These are phyloP conservation scores for Cynodonichthys magdalenae DNA, from an alignment of 2,797 vertebrate genomes.

Conservation along the genomic window DNA sequence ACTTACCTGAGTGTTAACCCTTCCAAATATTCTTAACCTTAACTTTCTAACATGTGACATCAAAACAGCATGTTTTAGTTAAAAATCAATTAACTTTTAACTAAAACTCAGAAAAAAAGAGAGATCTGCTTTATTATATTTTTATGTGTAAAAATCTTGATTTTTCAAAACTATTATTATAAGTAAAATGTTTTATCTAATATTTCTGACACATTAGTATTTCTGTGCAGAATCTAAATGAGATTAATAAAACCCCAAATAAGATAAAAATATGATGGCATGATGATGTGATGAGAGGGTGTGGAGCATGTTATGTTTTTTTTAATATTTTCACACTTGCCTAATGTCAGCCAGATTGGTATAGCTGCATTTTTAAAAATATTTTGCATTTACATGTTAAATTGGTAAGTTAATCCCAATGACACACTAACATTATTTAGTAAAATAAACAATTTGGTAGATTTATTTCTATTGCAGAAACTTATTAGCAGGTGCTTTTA, in stretches of 20 bases:
- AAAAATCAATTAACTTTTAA: slow-evolving; percentile 18
- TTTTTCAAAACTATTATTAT: slow-evolving; percentile 11
- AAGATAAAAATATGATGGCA: not conserved
- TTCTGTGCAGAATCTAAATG: not conserved
- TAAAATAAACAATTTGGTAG: no score
- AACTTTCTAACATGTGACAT: slow-evolving; percentile 31
- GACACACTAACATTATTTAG: not conserved
- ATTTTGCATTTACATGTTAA: slow-evolving; percentile 4
- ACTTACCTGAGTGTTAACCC: slow-evolving; percentile 49
- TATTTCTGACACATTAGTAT: not conserved
- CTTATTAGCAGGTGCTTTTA: no score
- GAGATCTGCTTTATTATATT: not conserved
- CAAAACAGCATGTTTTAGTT: slow-evolving; percentile 43
- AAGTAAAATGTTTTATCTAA: slow-evolving; percentile 11
- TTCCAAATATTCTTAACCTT: slow-evolving; percentile 48
- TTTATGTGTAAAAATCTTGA: slow-evolving; percentile 13
- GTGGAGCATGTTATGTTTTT: not conserved
- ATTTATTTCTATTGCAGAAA: no score
- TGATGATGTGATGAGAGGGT: not conserved
- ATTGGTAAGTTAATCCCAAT: slow-evolving; percentile 4
- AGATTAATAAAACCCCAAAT: not conserved
- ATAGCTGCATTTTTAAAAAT: slow-evolving; percentile 2
- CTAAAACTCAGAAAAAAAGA: slow-evolving; percentile 2
- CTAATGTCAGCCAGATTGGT: slow-evolving; percentile 2
- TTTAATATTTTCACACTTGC: slow-evolving; percentile 6